Conservation (phyloP, 2,113 vertebrate genomes). For the Marcusenius ussheri region DNA sequence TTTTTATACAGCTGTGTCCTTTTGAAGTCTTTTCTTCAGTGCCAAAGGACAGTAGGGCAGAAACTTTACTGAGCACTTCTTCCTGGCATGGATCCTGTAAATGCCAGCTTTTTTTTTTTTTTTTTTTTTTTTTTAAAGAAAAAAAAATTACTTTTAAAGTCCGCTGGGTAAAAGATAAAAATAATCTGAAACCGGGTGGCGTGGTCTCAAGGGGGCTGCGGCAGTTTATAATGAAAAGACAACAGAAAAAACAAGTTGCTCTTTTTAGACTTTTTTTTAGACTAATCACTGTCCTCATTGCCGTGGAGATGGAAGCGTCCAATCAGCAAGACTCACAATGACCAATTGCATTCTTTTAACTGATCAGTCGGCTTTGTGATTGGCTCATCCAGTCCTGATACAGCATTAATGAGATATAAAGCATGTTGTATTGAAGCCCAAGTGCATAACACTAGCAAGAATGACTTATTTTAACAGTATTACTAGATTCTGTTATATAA, state of each 20-base stretch:
- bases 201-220: not conserved
- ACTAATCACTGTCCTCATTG: not conserved
- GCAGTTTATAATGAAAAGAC: conserved; percentile 2
- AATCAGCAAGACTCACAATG: not conserved
- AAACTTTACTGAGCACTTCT: not conserved
- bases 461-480: not conserved
- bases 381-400: not conserved
- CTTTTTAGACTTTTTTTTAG: not conserved
- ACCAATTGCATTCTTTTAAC: not conserved
- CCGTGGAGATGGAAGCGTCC: not conserved
- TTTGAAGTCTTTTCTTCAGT: not conserved
- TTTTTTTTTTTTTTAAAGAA: not conserved
- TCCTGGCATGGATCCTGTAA: not conserved
- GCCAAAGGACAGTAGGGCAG: not conserved
- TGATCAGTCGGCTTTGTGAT: not conserved
- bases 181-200: not conserved
- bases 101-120: not conserved
- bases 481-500: not conserved
- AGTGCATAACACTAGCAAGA: not conserved
- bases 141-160: conserved; percentile 1
- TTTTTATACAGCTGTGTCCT: not conserved
- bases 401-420: not conserved
- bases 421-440: not conserved
- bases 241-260: not conserved
- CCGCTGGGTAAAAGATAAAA: not conserved